Evolutionary conservation across 2,113 vertebrate genomes (phyloP).

Genomic region (Pontoporia blainvillei): DNA sequence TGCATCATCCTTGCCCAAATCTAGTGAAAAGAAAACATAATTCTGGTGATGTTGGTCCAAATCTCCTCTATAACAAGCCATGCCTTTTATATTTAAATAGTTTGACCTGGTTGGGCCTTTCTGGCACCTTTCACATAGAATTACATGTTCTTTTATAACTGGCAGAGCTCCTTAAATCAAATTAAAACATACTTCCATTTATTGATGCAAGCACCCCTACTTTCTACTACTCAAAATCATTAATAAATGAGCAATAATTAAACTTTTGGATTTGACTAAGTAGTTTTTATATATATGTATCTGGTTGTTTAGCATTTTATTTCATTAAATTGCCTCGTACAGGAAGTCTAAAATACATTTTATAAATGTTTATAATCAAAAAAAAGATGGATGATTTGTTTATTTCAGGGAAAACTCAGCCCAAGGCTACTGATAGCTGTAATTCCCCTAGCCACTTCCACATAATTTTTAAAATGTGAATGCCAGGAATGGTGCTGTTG

Average conservation of each 20-base stretch:
- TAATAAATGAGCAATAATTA: neutral
- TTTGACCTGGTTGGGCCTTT: neutral
- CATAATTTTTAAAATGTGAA: slow-evolving; percentile 64
- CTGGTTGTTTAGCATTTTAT: neutral
- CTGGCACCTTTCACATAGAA: neutral
- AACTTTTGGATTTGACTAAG: neutral
- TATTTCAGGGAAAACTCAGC: slow-evolving; percentile 15
- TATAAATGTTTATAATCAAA: neutral
- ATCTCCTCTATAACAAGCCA: neutral
- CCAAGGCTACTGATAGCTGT: slow-evolving; percentile 33
- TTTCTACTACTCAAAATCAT: slow-evolving; percentile 27
- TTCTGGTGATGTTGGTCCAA: neutral
- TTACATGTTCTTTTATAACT: neutral
- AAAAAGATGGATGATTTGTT: neutral
- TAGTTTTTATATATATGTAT: neutral
- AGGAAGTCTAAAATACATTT: slow-evolving; percentile 10
- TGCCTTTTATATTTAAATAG: neutral
- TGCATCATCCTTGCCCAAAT: neutral
- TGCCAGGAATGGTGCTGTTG: slow-evolving; percentile 66
- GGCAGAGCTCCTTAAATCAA: neutral
- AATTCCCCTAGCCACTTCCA: slow-evolving; percentile 72
- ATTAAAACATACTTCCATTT: neutral
- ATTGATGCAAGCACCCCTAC: neutral
- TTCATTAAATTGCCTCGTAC: neutral
- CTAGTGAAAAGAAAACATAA: neutral